These are phyloP conservation scores for Nasalis larvatus DNA, from an alignment of 2,113 vertebrate genomes.

Conservation along the genomic window DNA sequence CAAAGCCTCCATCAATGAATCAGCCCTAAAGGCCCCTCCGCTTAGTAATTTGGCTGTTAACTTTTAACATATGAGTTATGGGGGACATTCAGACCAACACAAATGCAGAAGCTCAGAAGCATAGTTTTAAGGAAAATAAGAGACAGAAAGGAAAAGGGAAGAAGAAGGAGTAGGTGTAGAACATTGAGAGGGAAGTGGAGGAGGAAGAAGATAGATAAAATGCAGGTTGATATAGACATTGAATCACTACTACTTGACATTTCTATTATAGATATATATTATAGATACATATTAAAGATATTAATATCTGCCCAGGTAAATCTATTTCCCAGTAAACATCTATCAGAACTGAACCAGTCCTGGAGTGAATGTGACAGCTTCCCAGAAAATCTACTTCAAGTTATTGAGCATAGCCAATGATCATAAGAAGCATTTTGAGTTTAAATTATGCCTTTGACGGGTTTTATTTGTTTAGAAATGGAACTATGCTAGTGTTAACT, in stretches of 20 bases:
- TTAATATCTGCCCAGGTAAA: not conserved
- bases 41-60: not conserved
- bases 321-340: not conserved
- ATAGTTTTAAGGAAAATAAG: not conserved
- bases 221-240: not conserved
- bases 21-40: too few species aligned
- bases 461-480: conserved; percentile 61
- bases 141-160: not conserved
- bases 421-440: not conserved
- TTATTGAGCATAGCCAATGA: not conserved
- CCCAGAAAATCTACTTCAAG: not conserved
- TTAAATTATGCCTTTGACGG: conserved; percentile 23
- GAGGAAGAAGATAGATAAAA: not conserved
- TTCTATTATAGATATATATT: not conserved
- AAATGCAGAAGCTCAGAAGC: not conserved
- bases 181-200: not conserved
- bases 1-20: not conserved
- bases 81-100: too few species aligned
- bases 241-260: not conserved
- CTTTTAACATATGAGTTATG: not conserved
- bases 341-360: not conserved
- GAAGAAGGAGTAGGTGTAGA: not conserved
- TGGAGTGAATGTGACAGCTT: not conserved
- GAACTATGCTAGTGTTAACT: conserved; percentile 26
- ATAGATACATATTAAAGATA: too few species aligned